Evolutionary conservation across 2,888 invertebrate genomes (phyloP), one percentile per base, ranked within the genome.

Genomic region (Cheilosia grossa): DNA sequence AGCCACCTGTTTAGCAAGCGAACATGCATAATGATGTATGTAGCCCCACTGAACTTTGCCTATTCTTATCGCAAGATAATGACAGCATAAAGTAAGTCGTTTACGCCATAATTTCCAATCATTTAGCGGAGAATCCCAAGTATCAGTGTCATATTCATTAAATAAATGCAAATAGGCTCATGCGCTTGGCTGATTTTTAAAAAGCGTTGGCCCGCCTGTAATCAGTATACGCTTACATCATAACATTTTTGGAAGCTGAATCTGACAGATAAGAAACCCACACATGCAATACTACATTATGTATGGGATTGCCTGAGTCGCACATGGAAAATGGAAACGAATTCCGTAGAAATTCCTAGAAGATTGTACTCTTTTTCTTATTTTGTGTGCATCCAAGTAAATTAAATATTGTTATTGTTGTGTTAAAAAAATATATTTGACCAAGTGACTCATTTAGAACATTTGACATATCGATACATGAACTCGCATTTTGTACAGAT

Each of bases 1-100:
- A 10, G 4, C 27, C 72, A 72, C 61, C 59, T 73, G 73, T 61
- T 63, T 44, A 21, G 21, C 21, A 33, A 53, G 17, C 63, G 7
- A 27, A 6, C 61, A 30, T 17, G n/a, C 30, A 61, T 49, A 21
- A 21, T 13, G 6, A 33, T 27, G 33, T 17, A n/a, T 44, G 33
- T 19, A 47, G 37, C n/a, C 7, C 44, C 30, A 21, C 19, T 73
- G 63, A 73, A 73, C 73, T 73, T 54, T 73, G 54, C 33, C 63
- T 42, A 17, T 30, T 54, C 21, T 73, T 73, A 73, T 73, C 73
- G 24, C 15, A 27, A 30, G 7, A 53, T 15, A 24, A 53, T 27
- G 42, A 44, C 42, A 63, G 47, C n/a, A 19, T n/a, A 17, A 51
- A 72, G 9, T n/a, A 27, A 15, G 24, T 2, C 24, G 40, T 42